These are phyloP conservation scores for Notoglanidium macrostoma DNA, from an alignment of 2,797 vertebrate genomes.

Conservation along the genomic window DNA sequence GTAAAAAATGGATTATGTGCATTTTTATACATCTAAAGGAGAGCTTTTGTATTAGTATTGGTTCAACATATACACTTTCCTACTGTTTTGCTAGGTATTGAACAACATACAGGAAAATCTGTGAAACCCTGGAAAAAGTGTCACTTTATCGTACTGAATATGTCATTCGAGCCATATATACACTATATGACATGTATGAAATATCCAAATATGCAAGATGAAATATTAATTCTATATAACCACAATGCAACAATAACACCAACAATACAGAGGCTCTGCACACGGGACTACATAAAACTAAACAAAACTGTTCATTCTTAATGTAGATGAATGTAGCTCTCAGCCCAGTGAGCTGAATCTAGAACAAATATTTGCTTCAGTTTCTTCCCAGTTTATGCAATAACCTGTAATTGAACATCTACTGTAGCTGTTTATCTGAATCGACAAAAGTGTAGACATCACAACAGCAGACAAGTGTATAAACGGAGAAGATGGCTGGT, in stretches of 20 bases:
- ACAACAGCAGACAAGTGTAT: not conserved
- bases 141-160: not conserved
- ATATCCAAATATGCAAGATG: not conserved
- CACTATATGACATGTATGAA: not conserved
- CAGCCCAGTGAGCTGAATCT: not conserved
- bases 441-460: not conserved
- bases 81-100: not conserved
- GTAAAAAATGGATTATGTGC: not conserved
- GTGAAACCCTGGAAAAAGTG: not conserved
- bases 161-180: not conserved
- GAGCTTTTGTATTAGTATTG: not conserved
- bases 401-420: not conserved
- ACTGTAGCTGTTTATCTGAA: not conserved
- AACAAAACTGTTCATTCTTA: not conserved
- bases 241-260: not conserved
- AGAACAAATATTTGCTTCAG: not conserved
- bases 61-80: not conserved
- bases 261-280: not conserved
- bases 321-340: not conserved
- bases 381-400: not conserved
- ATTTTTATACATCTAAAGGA: not conserved
- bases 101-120: not conserved
- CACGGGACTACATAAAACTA: not conserved
- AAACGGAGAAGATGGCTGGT: not conserved
- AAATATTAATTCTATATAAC: slow-evolving; percentile 1